Percentiles rank a stretch among this genome's conserved stretches.
These are phyloP conservation scores for Lepus townsendii DNA, from an alignment of 2,797 vertebrate species.

Conservation along the genomic window DNA sequence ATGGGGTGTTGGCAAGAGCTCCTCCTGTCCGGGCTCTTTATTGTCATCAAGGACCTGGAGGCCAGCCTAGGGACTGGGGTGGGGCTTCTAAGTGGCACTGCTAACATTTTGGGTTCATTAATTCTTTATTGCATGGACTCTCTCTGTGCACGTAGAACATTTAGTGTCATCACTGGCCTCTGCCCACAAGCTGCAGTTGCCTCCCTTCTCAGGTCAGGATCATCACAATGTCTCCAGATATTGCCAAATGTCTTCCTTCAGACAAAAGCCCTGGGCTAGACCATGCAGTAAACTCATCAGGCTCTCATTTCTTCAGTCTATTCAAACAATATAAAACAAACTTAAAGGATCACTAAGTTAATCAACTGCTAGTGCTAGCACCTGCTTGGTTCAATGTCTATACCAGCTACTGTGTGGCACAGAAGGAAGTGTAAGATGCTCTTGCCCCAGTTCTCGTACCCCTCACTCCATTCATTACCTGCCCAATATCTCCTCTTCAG, in stretches of 20 bases:
- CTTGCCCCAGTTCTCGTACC: not conserved
- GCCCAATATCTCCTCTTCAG: not conserved
- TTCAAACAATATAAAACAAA: slow-evolving; percentile 40
- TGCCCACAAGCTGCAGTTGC: not conserved
- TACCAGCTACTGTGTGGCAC: not conserved
- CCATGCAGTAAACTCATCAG: not conserved
- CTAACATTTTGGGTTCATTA: not conserved
- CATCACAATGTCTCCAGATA: slow-evolving; percentile 27
- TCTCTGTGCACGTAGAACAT: not conserved
- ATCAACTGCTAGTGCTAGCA: not conserved
- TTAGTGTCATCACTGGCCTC: not conserved
- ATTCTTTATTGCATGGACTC: not conserved
- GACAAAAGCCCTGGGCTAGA: slow-evolving; percentile 4
- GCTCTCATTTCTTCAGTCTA: slow-evolving; percentile 31
- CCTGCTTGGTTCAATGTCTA: not conserved
- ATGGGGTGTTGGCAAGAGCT: not conserved
- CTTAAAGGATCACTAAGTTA: not conserved
- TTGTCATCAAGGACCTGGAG: not conserved
- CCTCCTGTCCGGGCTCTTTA: not conserved
- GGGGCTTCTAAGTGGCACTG: not conserved
- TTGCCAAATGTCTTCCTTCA: slow-evolving; percentile 1
- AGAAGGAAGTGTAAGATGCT: not conserved
- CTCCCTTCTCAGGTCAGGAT: not conserved
- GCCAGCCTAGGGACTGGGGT: not conserved
- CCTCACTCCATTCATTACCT: not conserved